Evolutionary conservation across 2,888 invertebrate genomes (phyloP).

Genomic region (Psococerastis gibbosa): DNA sequence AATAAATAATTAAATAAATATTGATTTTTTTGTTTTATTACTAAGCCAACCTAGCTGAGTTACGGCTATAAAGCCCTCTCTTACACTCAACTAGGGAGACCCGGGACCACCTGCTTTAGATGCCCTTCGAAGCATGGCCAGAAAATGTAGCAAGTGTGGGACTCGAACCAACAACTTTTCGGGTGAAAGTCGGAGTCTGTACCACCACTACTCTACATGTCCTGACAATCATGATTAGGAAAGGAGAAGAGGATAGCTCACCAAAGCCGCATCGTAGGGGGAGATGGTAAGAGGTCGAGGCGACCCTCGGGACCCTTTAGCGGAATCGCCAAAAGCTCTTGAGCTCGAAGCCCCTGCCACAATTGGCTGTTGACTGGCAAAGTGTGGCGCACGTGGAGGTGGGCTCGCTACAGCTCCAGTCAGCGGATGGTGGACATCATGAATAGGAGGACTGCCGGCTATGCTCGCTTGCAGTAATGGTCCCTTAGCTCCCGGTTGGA

Average conservation of each 20-base stretch:
- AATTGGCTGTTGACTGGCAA: constrained; percentile 27
- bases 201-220: too few species aligned
- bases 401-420: constrained; percentile 33
- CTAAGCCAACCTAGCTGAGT: too few species aligned
- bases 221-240: too few species aligned
- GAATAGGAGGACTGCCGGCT: not conserved
- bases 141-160: too few species aligned
- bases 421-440: constrained; percentile 15
- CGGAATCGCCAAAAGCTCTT: constrained; percentile 23
- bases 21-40: too few species aligned
- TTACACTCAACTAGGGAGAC: too few species aligned
- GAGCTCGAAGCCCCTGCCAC: constrained; percentile 26
- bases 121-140: too few species aligned
- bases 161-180: too few species aligned
- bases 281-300: constrained; percentile 33
- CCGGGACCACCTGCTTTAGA: too few species aligned
- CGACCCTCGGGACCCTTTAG: constrained; percentile 26
- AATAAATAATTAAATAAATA: too few species aligned
- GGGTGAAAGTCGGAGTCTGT: too few species aligned
- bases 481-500: not conserved
- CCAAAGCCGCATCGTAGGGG: constrained; percentile 47
- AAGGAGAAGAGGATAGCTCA: constrained; percentile 34
- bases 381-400: constrained; percentile 29
- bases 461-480: not conserved
- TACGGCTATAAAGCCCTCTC: too few species aligned